Evolutionary conservation across 1,140 invertebrate genomes (phyloP).

Genomic region (Neodiprion lecontei): DNA sequence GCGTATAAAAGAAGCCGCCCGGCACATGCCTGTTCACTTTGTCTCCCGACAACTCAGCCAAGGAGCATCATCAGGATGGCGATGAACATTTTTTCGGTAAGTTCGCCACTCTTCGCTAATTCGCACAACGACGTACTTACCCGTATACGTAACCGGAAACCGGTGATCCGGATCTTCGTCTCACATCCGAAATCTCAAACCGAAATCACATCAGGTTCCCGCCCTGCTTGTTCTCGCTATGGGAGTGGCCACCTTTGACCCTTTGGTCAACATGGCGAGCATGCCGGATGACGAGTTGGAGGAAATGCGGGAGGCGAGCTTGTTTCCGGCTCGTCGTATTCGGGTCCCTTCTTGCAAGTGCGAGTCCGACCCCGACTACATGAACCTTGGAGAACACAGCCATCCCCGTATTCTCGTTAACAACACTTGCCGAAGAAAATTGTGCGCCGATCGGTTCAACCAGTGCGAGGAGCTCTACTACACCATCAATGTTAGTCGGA

Average conservation of each 20-base stretch:
- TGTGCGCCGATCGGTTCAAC: not conserved
- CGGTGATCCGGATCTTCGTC: not conserved
- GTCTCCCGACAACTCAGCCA: not conserved
- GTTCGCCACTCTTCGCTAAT: not conserved
- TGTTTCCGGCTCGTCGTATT: not conserved
- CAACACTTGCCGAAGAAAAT: not conserved
- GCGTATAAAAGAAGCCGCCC: not conserved
- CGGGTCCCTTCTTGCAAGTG: not conserved
- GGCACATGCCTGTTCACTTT: not conserved
- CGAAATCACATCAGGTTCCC: not conserved
- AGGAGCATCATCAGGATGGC: not conserved
- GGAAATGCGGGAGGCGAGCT: not conserved
- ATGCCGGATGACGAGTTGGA: not conserved
- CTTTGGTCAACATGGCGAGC: not conserved
- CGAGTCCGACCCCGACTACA: not conserved
- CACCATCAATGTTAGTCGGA: not conserved
- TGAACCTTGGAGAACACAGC: not conserved
- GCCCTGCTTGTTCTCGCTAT: not conserved
- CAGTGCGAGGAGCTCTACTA: not conserved
- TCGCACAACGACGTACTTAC: not conserved
- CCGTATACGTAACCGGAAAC: too few relatives aligned
- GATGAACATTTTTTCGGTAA: not conserved
- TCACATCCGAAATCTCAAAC: not conserved
- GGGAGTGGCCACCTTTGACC: not conserved
- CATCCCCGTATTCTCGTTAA: not conserved